Percentiles rank a stretch among this genome's conserved stretches.
Conservation (phyloP, 2,888 invertebrate species). For the Lycocerus yunnanus region DNA sequence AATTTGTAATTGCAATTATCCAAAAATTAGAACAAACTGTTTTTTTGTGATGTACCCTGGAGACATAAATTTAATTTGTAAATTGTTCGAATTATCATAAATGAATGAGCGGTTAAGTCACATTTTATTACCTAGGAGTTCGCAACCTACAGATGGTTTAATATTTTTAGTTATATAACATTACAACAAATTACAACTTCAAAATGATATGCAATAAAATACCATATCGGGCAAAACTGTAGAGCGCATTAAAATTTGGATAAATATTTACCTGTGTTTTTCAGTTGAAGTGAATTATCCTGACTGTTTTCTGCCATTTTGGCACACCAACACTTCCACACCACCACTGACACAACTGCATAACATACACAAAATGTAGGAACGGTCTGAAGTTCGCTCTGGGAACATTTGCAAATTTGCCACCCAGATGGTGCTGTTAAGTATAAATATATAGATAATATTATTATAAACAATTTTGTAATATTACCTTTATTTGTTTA, state of each 20-base stretch:
- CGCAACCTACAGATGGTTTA: slow-evolving; percentile 53
- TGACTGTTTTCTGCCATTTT: slow-evolving; percentile 58
- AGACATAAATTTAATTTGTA: not conserved
- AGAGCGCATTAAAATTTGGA: slow-evolving; percentile 20
- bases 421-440: not conserved
- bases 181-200: slow-evolving; percentile 32
- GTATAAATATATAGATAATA: not conserved
- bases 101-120: slow-evolving; percentile 1
- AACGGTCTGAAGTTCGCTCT: slow-evolving; percentile 19
- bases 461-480: not conserved
- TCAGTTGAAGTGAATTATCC: slow-evolving; percentile 52
- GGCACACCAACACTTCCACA: slow-evolving; percentile 49
- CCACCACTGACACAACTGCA: slow-evolving; percentile 47
- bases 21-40: not conserved
- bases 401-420: not conserved
- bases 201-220: slow-evolving; percentile 22
- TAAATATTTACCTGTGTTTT: slow-evolving; percentile 49
- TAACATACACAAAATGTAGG: slow-evolving; percentile 37
- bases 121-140: slow-evolving; percentile 31
- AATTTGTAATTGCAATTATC: not conserved
- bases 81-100: slow-evolving; percentile 17
- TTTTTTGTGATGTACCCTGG: not conserved
- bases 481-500: not conserved
- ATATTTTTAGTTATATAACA: slow-evolving; percentile 54
- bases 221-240: slow-evolving; percentile 8